Evolutionary conservation across 2,797 vertebrate species (phyloP), one percentile per base, ranked within the genome.

Genomic region (Sternarchorhynchus goeldii): DNA sequence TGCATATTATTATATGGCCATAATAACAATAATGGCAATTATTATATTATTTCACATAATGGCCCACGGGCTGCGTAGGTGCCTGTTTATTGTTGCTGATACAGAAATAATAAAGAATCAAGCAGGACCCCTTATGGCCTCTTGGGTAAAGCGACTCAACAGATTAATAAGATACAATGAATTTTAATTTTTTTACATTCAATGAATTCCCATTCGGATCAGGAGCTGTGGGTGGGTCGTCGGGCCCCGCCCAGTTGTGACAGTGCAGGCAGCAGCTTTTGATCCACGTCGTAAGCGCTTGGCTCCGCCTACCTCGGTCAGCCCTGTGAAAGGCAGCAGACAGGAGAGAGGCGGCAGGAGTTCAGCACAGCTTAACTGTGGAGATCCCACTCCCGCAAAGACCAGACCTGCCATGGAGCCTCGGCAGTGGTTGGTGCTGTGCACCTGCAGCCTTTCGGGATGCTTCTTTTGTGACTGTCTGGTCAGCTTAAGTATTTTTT

Each of bases 201-300:
- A 76, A 73, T 76, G 73, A 53, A 57, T 66, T 32, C 45, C 17
- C 14, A 71, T 69, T 71, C 76, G 69, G 79, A 58, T 76, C 73
- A 66, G 20, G 25, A 34, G 32, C 64, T 1, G 59, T 55, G 45
- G 32, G 20, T 32, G 70, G 34, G 50, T 55, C 41, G 59, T 55
- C 73, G 25, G 73, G 73, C 66, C 31, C 80, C 76, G 74, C 77
- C 82, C 73, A 68, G 74, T 31, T 69, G 69, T 84, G 77, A 73
- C 79, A 50, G 57, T 17, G 53, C 59, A 39, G 62, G 57, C 73
- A 76, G 76, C 41, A 8, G 8, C 45, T 70, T 75, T 55, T 73
- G 45, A 56, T 63, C 50, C 70, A 72, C 18, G 68, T 64, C 64
- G 56, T 53, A 14, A 79, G 57, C 17, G 29, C 57, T 60, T 41